Conservation (phyloP, 1,140 invertebrate species). For the Oreohelix idahoensis region DNA sequence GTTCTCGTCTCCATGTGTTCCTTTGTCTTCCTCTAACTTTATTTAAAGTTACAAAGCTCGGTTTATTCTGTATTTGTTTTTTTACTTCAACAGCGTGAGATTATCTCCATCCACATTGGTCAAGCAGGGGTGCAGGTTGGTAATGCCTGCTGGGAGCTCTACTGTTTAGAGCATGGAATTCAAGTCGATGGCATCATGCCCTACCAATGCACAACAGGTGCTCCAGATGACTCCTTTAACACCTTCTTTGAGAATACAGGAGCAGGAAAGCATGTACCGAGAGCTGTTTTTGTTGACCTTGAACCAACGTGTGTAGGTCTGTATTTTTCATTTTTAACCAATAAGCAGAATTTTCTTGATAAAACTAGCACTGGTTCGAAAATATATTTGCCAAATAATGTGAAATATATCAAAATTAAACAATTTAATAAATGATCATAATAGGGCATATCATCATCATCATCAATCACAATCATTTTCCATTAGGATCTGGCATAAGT, state of each 20-base stretch:
- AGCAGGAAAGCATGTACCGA: conserved; percentile 81
- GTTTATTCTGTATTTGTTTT: not conserved
- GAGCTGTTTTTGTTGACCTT: conserved; percentile 86
- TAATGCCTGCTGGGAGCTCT: conserved; percentile 87
- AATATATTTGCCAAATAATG: too few relatives aligned
- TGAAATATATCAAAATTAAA: too few relatives aligned
- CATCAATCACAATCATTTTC: too few relatives aligned
- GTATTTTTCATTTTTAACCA: conserved; percentile 45
- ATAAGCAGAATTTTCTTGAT: not conserved
- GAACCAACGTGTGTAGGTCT: conserved; percentile 85
- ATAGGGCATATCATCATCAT: too few relatives aligned
- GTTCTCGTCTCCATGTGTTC: too few relatives aligned
- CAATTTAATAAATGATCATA: too few relatives aligned
- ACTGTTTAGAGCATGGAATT: conserved; percentile 91
- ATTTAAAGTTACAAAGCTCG: too few relatives aligned
- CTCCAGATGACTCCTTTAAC: conserved; percentile 89
- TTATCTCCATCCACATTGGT: conserved; percentile 89
- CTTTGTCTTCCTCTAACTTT: too few relatives aligned
- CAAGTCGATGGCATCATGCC: conserved; percentile 85
- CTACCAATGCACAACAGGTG: conserved; percentile 61
- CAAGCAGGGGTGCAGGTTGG: conserved; percentile 92
- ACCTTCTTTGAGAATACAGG: conserved; percentile 91
- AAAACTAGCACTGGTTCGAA: too few relatives aligned
- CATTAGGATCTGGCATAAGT: too few relatives aligned
- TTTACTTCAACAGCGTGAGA: conserved; percentile 77